phyloP scores from a whole-genome alignment of 2,113 vertebrate species.

The Epinephelus fuscoguttatus region DNA sequence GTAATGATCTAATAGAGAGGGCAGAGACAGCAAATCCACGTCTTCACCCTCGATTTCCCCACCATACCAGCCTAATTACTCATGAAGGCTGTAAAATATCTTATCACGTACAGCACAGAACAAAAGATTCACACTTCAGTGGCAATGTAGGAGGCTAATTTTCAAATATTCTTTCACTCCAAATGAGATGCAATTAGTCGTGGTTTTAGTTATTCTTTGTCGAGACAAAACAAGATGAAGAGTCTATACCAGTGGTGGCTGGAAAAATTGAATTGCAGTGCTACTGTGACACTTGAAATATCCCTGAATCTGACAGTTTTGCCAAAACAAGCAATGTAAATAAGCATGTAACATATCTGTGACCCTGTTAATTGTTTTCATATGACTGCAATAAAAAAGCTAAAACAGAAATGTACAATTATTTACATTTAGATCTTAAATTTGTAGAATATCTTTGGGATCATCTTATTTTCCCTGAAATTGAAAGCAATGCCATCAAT shows the following conservation, averaged over 20 bases:
- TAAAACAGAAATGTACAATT: not conserved
- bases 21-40: not conserved
- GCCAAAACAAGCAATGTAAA: too few relatives aligned
- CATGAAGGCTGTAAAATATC: not conserved
- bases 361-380: not conserved
- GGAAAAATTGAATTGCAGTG: not conserved
- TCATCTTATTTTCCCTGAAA: constrained; percentile 7
- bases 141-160: not conserved
- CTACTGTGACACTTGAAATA: not conserved
- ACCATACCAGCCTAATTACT: constrained; percentile 4
- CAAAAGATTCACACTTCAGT: not conserved
- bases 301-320: not conserved
- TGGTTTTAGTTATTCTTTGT: not conserved
- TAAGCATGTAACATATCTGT: not conserved
- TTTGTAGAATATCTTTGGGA: not conserved
- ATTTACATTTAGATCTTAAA: not conserved
- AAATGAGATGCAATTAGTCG: not conserved
- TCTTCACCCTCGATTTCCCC: not conserved
- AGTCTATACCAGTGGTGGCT: not conserved
- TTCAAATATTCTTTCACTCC: constrained; percentile 6
- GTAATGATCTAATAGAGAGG: not conserved
- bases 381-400: not conserved
- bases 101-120: not conserved
- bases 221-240: not conserved
- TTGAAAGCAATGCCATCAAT: constrained; percentile 16